Percentiles rank a stretch among this genome's conserved stretches.
These are phyloP conservation scores for Heteractis magnifica DNA, from an alignment of 92 coral and sea anemone genomes.

Conservation along the genomic window DNA sequence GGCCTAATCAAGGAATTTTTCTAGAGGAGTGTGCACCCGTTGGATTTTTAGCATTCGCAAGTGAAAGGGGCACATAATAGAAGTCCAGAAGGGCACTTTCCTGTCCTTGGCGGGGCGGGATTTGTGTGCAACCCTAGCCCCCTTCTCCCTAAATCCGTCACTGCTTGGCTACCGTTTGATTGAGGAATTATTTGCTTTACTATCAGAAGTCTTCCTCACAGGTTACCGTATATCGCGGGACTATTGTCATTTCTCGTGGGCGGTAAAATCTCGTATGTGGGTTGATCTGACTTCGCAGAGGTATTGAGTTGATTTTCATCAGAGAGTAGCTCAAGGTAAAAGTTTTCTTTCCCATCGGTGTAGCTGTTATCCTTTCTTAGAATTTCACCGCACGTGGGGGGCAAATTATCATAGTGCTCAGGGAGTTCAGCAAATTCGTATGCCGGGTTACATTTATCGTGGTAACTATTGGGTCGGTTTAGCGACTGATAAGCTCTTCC, in stretches of 20 bases:
- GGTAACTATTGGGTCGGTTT: neutral
- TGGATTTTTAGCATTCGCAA: too few relatives aligned
- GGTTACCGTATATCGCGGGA: neutral
- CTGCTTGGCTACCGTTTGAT: too few relatives aligned
- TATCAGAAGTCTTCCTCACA: neutral
- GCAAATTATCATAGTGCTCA: neutral
- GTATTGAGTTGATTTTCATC: neutral
- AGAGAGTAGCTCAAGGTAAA: neutral
- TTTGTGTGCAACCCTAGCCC: neutral
- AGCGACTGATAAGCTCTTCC: conserved; percentile 3
- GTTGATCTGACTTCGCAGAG: neutral
- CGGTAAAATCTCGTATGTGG: conserved; percentile 1
- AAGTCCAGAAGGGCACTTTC: too few relatives aligned
- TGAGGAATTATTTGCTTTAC: neutral
- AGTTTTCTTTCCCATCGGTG: neutral
- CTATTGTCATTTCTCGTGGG: neutral
- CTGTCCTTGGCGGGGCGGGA: too few relatives aligned
- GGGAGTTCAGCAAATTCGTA: neutral
- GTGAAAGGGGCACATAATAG: too few relatives aligned
- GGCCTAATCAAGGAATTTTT: too few relatives aligned
- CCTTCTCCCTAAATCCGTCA: neutral
- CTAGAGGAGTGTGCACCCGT: too few relatives aligned
- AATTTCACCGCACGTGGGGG: neutral
- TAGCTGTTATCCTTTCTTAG: neutral
- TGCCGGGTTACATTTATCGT: neutral